Conservation (phyloP, 2,113 vertebrate genomes). For the Melanerpes aurifrons region DNA sequence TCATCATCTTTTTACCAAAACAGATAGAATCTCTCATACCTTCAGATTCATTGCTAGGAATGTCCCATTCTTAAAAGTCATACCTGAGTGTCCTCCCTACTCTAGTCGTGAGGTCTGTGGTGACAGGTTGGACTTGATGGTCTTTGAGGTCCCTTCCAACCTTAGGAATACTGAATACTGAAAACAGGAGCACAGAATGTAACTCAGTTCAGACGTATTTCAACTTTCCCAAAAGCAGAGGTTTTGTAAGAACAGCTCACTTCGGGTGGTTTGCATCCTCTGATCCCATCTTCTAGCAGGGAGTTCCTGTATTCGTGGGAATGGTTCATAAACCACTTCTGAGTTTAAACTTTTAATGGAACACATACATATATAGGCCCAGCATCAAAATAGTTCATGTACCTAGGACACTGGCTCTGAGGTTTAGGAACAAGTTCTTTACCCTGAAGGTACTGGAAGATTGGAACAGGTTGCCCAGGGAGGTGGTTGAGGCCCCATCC, state of each 20-base stretch:
- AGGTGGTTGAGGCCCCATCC: no score
- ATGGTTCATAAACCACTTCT: background rate
- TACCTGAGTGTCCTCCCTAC: background rate
- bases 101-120: no score
- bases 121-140: no score
- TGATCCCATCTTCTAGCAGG: background rate
- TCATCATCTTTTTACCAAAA: background rate
- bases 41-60: background rate
- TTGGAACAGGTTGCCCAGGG: no score
- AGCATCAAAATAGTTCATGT: background rate
- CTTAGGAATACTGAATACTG: background rate
- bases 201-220: background rate
- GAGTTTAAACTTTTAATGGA: background rate
- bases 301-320: background rate
- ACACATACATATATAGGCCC: background rate
- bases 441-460: no score
- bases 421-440: background rate
- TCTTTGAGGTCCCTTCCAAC: no score
- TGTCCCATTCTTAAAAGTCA: background rate
- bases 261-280: background rate
- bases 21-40: background rate
- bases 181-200: background rate
- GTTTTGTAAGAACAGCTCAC: background rate
- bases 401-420: background rate
- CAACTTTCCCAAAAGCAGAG: background rate